Evolutionary conservation across 2,113 vertebrate genomes (phyloP).

Genomic region (Pseudolaguvia tuberculata): DNA sequence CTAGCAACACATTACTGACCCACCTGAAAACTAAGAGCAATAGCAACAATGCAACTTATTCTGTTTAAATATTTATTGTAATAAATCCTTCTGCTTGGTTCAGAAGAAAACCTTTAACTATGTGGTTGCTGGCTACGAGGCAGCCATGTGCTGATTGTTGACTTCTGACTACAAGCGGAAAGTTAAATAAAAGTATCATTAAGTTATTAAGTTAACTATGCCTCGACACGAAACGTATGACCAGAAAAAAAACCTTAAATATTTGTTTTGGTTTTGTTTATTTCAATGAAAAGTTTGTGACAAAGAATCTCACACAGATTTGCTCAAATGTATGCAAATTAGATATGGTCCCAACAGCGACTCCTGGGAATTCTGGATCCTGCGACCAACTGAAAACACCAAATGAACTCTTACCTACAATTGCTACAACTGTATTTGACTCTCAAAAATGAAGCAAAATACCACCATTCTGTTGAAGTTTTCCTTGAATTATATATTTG

Average conservation of each 20-base stretch:
- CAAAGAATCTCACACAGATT: neutral
- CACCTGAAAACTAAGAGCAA: neutral
- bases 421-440: neutral
- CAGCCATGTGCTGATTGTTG: neutral
- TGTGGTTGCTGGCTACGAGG: neutral
- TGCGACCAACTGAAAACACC: conserved; percentile 1
- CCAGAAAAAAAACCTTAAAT: neutral
- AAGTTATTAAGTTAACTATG: neutral
- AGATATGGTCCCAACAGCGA: neutral
- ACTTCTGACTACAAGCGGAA: neutral
- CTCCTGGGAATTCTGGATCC: neutral
- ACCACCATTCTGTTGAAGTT: too few relatives aligned
- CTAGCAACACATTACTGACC: neutral
- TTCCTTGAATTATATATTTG: neutral
- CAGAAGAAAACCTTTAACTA: neutral
- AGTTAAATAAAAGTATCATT: neutral
- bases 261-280: neutral
- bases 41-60: neutral
- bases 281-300: neutral
- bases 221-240: neutral
- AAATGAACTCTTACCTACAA: neutral
- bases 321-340: conserved; percentile 18
- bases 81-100: neutral
- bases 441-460: neutral
- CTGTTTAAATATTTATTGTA: neutral